Percentiles rank a stretch among this genome's conserved stretches.
Evolutionary conservation across 2,888 invertebrate species (phyloP).

Genomic region (Nasonovia ribisnigri): DNA sequence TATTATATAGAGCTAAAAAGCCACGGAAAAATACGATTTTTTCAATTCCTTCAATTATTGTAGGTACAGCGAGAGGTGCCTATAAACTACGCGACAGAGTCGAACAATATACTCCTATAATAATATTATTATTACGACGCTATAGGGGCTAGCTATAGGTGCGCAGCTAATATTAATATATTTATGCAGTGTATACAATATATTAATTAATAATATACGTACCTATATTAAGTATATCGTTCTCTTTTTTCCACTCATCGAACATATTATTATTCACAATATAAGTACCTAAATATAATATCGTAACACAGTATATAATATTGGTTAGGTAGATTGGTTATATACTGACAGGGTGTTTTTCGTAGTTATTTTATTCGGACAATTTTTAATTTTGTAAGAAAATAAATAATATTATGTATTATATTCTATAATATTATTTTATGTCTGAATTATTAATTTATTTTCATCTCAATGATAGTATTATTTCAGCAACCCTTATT

Average conservation of each 20-base stretch:
- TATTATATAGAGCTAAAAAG: background rate
- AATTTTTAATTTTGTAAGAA: background rate
- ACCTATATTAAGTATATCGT: background rate
- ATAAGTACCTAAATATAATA: background rate
- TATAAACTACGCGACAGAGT: background rate
- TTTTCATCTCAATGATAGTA: background rate
- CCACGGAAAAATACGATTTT: background rate
- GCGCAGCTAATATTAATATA: background rate
- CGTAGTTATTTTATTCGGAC: too few relatives aligned
- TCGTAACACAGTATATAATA: background rate
- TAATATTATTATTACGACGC: background rate
- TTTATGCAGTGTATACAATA: background rate
- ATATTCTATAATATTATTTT: background rate
- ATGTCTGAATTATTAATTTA: background rate
- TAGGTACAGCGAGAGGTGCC: background rate
- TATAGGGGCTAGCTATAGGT: background rate
- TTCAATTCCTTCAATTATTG: background rate
- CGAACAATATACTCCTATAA: background rate
- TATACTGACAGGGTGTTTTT: background rate
- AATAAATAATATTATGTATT: background rate
- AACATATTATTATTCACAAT: background rate
- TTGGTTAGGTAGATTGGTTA: background rate
- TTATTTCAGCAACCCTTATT: background rate
- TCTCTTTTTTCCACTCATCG: background rate
- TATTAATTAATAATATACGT: background rate